A percentile compares a stretch with the other conserved stretches of the same genome.
phyloP scores from a whole-genome alignment of 2,113 vertebrate species.

The Daboia siamensis region DNA sequence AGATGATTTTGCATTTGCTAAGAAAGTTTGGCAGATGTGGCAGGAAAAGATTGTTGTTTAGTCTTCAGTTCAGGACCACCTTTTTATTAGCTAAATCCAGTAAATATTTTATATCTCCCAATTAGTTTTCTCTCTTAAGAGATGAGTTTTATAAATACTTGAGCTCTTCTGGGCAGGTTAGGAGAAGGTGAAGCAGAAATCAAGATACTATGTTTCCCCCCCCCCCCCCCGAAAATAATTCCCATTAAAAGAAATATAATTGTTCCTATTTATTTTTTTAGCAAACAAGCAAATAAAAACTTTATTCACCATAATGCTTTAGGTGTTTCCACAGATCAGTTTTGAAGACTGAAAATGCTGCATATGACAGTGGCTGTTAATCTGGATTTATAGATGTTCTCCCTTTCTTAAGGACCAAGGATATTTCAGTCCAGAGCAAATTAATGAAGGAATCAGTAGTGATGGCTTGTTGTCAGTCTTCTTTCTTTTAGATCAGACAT shows the following conservation, averaged over 20 bases:
- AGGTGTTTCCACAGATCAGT: background rate
- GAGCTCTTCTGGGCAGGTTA: background rate
- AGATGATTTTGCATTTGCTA: background rate
- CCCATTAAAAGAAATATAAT: background rate
- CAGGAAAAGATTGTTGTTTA: background rate
- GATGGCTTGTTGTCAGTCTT: background rate
- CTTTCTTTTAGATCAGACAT: background rate
- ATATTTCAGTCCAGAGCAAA: background rate
- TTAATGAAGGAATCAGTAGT: background rate
- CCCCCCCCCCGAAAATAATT: background rate
- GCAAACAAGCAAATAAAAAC: background rate
- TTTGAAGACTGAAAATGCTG: background rate
- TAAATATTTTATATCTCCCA: background rate
- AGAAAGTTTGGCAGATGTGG: background rate
- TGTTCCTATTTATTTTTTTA: background rate
- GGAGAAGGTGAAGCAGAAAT: background rate
- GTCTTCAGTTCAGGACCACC: background rate
- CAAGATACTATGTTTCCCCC: background rate
- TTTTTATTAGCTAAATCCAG: background rate
- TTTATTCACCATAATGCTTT: background rate
- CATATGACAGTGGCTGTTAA: background rate
- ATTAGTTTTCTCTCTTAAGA: background rate
- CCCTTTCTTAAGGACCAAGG: background rate
- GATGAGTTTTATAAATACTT: background rate
- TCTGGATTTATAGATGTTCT: background rate